These are phyloP conservation scores for Caranx melampygus DNA, from an alignment of 2,113 vertebrate species.

Conservation along the genomic window DNA sequence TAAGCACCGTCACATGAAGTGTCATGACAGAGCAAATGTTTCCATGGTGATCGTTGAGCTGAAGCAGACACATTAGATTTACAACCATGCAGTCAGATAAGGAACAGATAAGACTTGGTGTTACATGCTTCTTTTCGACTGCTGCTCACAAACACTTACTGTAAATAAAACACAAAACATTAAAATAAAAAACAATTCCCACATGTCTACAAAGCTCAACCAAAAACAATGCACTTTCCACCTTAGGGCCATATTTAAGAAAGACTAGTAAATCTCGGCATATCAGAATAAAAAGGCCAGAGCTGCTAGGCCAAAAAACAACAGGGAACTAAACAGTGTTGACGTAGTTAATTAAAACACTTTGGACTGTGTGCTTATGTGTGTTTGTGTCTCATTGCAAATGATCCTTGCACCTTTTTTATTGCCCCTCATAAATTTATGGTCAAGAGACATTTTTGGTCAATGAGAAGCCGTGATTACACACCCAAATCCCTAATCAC, in stretches of 20 bases:
- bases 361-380: neutral
- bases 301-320: neutral
- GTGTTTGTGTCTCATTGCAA: neutral
- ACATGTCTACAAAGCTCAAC: neutral
- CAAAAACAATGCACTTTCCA: neutral
- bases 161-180: too few relatives aligned
- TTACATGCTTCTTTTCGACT: neutral
- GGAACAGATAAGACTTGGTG: neutral
- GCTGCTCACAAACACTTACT: neutral
- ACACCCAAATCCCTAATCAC: conserved; percentile 1
- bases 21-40: neutral
- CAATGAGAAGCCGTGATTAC: conserved; percentile 38
- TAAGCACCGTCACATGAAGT: neutral
- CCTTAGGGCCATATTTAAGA: neutral
- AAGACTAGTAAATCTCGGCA: neutral
- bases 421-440: conserved; percentile 63
- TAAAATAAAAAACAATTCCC: neutral
- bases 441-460: conserved; percentile 29
- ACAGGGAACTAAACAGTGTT: too few relatives aligned
- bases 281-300: neutral
- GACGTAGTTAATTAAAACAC: conserved; percentile 41
- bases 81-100: too few relatives aligned
- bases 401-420: conserved; percentile 78
- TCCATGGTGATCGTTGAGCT: neutral
- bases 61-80: too few relatives aligned